Base-by-base conservation (phyloP, 1,140 invertebrate species). In the Hyles euphorbiae region DNA sequence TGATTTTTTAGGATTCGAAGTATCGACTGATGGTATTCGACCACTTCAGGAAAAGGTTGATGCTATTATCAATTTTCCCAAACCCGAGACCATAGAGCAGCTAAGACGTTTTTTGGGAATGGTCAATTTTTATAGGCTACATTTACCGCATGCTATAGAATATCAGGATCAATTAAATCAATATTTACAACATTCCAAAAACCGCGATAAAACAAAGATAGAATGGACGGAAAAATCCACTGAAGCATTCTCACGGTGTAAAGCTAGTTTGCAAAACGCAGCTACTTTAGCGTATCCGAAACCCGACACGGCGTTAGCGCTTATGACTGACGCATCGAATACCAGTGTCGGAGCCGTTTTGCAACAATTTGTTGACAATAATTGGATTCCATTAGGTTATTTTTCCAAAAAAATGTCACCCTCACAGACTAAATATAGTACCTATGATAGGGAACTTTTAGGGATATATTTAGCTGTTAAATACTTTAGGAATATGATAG, bases 81-180 rank as follows among this genome's bases (percentile, higher is more conserved):
- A 59, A 49, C 76, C 76, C 0, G 10, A 66, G n/a, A 72, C 60
- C 6, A 53, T 75, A 0, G 52, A 66, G 12, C 32, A 82, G 48
- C 46, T 81, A 0, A 53, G 75, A 6, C 52, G 70, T 22, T 84
- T 86, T 60, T 52, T 81, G 3, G 79, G 73, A 5, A 71, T 84
- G 60, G 10, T 78, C 0, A 79, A 85, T 58, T 86, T 59, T 59
- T 58, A 59, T 40, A 11, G 57, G 3, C 4, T 9, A 6, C 43
- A 47, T 60, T n/a, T 60, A 33, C 78, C 70, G 5, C 64, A 59
- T 8, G 74, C 75, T 6, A 74, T 81, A 0, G 11, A 60, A 10
- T 40, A 62, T 3, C 78, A 78, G 64, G 60, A 59, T 2, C 49
- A 34, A 1, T 56, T 54, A 78, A 86, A 65, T 76, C 74, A 53